These are phyloP conservation scores for Silurus aristotelis DNA, from an alignment of 2,797 vertebrate genomes.

Conservation along the genomic window DNA sequence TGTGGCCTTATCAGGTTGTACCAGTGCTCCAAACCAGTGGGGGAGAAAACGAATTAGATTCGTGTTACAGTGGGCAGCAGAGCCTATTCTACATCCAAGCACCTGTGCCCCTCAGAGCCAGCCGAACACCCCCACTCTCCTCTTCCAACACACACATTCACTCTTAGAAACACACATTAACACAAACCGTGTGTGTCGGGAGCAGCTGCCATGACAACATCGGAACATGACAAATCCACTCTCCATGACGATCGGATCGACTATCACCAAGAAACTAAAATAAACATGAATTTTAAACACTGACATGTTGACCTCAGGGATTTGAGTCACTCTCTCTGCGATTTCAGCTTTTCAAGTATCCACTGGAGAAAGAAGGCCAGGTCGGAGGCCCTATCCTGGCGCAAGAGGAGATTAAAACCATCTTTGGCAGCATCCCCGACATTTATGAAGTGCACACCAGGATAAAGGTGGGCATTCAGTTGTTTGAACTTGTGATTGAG, in stretches of 20 bases:
- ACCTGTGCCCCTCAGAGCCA: slow-evolving; percentile 28
- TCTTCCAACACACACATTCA: no score
- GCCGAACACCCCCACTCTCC: neutral
- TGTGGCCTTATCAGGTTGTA: slow-evolving; percentile 62
- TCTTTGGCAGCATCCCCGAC: slow-evolving; percentile 97
- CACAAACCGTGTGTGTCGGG: neutral
- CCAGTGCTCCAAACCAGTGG: slow-evolving; percentile 65
- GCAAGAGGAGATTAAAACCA: slow-evolving; percentile 95
- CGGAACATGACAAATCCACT: slow-evolving; percentile 1
- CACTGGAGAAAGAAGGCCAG: slow-evolving; percentile 92
- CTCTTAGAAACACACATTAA: neutral
- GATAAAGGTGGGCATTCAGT: slow-evolving; percentile 83
- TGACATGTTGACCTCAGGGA: neutral
- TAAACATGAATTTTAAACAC: neutral
- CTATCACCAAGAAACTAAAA: neutral
- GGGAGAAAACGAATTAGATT: slow-evolving; percentile 67
- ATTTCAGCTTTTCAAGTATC: slow-evolving; percentile 89
- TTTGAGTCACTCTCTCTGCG: neutral
- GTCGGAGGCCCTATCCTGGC: slow-evolving; percentile 95
- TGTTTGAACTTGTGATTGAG: slow-evolving; percentile 35
- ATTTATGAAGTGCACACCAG: slow-evolving; percentile 94
- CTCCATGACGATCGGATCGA: neutral
- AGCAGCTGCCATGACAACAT: slow-evolving; percentile 10
- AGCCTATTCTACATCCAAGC: slow-evolving; percentile 37
- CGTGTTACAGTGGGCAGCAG: slow-evolving; percentile 49